Evolutionary conservation across 2,113 vertebrate species (phyloP).

Genomic region (Tragulus kanchil): DNA sequence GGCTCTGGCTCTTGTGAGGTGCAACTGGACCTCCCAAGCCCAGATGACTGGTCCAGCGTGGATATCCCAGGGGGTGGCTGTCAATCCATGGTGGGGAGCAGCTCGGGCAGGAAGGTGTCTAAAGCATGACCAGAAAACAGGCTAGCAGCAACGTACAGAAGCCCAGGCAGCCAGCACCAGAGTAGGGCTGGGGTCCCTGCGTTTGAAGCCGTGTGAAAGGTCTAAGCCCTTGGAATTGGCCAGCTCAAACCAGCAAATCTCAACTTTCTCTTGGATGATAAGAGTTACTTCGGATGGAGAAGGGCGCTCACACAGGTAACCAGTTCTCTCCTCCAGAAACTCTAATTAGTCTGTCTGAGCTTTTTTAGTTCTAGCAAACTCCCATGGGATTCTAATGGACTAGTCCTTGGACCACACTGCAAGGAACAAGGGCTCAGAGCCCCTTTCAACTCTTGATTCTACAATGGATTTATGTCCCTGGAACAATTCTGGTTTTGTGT

Average conservation of each 20-base stretch:
- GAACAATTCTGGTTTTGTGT: not conserved
- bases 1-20: fast-evolving
- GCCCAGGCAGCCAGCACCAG: not conserved
- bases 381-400: not conserved
- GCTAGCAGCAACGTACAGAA: not conserved
- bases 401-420: not conserved
- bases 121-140: not conserved
- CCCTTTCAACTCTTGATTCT: not conserved
- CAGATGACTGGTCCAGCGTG: not conserved
- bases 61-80: no score
- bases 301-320: not conserved
- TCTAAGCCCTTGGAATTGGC: no score
- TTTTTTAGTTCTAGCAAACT: not conserved
- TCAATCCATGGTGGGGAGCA: not conserved
- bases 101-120: not conserved
- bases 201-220: not conserved
- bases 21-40: not conserved
- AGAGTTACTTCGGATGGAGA: not conserved
- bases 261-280: not conserved
- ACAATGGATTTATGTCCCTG: not conserved
- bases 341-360: not conserved
- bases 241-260: not conserved
- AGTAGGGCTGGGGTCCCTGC: not conserved
- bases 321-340: not conserved
- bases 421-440: not conserved